Evolutionary conservation across 2,113 vertebrate genomes (phyloP), one percentile per base, ranked within the genome.

Genomic region (Crotalus horridus): DNA sequence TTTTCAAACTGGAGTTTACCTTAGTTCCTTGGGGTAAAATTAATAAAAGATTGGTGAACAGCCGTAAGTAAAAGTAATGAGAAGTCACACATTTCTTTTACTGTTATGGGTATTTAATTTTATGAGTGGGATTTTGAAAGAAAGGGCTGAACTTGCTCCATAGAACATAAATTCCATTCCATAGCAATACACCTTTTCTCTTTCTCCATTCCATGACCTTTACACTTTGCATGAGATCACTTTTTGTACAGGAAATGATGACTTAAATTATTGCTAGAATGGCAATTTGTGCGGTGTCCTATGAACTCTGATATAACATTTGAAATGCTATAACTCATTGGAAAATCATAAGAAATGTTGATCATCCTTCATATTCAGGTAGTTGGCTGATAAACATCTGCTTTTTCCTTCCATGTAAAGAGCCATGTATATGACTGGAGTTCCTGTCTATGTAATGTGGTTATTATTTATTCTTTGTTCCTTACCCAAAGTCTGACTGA

Each of bases 1-100:
- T 93, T 95, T 91, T 96, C 59, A 93, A 39, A 55, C 94, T 94
- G 69, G 86, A 93, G 93, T 97, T 96, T 97, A 93, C 43, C 59
- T 95, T 96, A 94, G 90, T 94, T 96, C 96, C 96, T 96, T 93
- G 85, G 95, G 92, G 96, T 90, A 92, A 96, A 92, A 95, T 96
- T 93, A 97, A 96, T 94, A 93, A 96, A 97, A 96, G 94, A 48
- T 88, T 92, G 90, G 74, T 93, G 95, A 93, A 94, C 93, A 95
- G 1, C 0, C 69, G 94, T 94, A 94, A 89, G 48, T 97, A 96
- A 95, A 96, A 96, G 95, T 95, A 96, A 96, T 89, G 95, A 1
- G 81, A 93, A 94, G 91, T 96, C 92, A 92, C 92, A 93, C 54
- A 93, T 95, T 96, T 95, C 93, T 91, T 94, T 95, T 93, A 94